Evolutionary conservation across 2,888 invertebrate genomes (phyloP).

Genomic region (Cryptocephalus primarius): DNA sequence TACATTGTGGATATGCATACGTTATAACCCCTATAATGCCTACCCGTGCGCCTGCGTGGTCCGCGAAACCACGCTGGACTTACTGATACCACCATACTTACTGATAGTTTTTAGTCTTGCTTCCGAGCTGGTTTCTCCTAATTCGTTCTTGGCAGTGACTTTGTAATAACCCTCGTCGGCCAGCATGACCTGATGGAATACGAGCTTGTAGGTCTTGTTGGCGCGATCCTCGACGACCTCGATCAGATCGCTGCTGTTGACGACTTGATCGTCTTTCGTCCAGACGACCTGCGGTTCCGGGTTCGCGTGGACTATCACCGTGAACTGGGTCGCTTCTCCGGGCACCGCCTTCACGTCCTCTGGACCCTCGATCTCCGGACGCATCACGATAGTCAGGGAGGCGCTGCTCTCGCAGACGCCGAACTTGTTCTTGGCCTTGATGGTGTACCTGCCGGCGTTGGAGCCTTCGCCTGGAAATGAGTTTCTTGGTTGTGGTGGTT

Average conservation of each 20-base stretch:
- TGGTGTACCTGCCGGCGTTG: constrained; percentile 74
- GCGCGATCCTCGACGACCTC: constrained; percentile 50
- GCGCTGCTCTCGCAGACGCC: constrained; percentile 65
- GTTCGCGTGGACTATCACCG: constrained; percentile 72
- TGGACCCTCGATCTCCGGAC: constrained; percentile 69
- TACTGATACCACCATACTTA: constrained; percentile 37
- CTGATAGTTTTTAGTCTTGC: constrained; percentile 64
- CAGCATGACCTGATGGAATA: constrained; percentile 57
- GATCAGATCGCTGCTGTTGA: constrained; percentile 46
- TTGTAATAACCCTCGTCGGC: constrained; percentile 71
- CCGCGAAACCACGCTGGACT: too few species aligned
- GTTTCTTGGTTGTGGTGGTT: background rate
- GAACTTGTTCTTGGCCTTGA: constrained; percentile 70
- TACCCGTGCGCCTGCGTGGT: too few species aligned
- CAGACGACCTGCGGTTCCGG: constrained; percentile 84
- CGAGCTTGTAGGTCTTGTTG: constrained; percentile 57
- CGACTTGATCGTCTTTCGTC: constrained; percentile 55
- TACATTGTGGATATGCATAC: too few species aligned
- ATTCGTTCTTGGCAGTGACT: constrained; percentile 64
- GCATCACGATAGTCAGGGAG: constrained; percentile 63
- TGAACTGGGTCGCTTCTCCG: constrained; percentile 67
- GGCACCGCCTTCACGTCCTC: constrained; percentile 64
- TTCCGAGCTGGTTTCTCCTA: constrained; percentile 59
- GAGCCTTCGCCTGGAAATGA: constrained; percentile 47
- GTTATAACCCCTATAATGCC: too few species aligned